A percentile compares a stretch with the other conserved stretches of the same genome.
phyloP scores from a whole-genome alignment of 2,113 vertebrate genomes.

The Argyrosomus japonicus region DNA sequence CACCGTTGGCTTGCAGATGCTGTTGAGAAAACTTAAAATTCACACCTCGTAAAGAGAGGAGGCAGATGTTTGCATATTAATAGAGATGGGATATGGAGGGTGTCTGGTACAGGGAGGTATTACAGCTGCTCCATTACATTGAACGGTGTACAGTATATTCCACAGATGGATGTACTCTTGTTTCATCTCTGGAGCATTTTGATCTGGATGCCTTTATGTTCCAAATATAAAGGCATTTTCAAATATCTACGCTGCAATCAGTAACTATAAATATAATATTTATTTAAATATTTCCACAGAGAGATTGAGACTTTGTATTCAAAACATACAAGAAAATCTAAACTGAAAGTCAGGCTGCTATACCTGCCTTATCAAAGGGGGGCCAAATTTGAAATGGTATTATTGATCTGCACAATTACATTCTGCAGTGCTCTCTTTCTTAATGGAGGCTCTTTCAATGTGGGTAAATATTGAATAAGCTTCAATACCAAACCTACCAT shows the following conservation, averaged over 20 bases:
- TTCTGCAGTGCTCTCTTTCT: no score
- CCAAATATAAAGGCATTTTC: conserved; percentile 32
- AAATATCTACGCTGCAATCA: conserved; percentile 19
- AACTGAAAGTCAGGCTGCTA: no score
- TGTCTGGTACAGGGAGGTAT: conserved; percentile 55
- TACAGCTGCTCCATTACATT: conserved; percentile 70
- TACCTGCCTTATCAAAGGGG: no score
- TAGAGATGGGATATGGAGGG: conserved; percentile 59
- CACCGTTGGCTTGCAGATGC: conserved; percentile 70
- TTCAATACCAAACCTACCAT: no score
- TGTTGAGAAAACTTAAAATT: conserved; percentile 68
- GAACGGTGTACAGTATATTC: conserved; percentile 48
- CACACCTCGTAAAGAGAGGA: conserved; percentile 66
- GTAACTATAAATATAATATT: neutral
- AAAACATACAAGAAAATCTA: neutral
- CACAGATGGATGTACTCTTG: conserved; percentile 62
- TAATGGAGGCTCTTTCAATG: no score
- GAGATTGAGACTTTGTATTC: neutral
- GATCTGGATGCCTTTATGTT: conserved; percentile 49
- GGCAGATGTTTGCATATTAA: conserved; percentile 84
- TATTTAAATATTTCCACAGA: no score
- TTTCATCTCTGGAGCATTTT: conserved; percentile 70
- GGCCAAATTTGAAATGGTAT: no score
- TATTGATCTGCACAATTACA: no score
- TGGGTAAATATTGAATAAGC: no score